A percentile compares a stretch with the other conserved stretches of the same genome.
phyloP scores from a whole-genome alignment of 2,888 invertebrate genomes.

The Hypomecis punctinalis region DNA sequence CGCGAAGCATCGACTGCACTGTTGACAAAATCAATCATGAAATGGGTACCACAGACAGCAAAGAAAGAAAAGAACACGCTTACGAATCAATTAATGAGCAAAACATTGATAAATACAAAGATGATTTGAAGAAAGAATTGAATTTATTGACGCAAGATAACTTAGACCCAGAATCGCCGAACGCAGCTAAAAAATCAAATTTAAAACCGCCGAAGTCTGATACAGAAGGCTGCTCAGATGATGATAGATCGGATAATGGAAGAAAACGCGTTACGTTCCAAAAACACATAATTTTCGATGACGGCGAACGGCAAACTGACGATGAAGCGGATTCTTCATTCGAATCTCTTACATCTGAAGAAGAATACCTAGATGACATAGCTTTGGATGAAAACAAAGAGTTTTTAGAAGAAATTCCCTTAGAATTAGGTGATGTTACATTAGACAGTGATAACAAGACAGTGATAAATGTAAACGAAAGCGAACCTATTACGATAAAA shows the following conservation, averaged over 20 bases:
- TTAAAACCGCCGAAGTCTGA: slow-evolving; percentile 75
- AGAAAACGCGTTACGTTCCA: slow-evolving; percentile 79
- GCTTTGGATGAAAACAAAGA: slow-evolving; percentile 42
- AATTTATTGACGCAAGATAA: slow-evolving; percentile 60
- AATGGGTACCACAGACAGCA: slow-evolving; percentile 73
- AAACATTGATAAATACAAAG: slow-evolving; percentile 62
- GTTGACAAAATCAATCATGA: slow-evolving; percentile 69
- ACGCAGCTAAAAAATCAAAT: slow-evolving; percentile 71
- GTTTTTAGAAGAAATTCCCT: slow-evolving; percentile 53
- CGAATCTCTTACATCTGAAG: slow-evolving; percentile 73
- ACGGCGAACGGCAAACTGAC: slow-evolving; percentile 80
- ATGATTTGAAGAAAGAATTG: slow-evolving; percentile 69
- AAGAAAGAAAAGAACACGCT: slow-evolving; percentile 55
- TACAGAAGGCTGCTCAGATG: slow-evolving; percentile 75
- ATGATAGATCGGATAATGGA: slow-evolving; percentile 75
- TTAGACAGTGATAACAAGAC: slow-evolving; percentile 57
- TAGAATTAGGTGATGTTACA: slow-evolving; percentile 33
- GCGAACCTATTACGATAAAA: slow-evolving; percentile 60
- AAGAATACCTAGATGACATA: slow-evolving; percentile 69
- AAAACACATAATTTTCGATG: slow-evolving; percentile 81
- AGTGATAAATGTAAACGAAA: slow-evolving; percentile 62
- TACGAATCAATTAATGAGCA: slow-evolving; percentile 61
- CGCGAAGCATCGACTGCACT: slow-evolving; percentile 75
- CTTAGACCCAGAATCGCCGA: slow-evolving; percentile 59
- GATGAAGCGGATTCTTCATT: slow-evolving; percentile 75